Percentiles rank a stretch among this genome's conserved stretches.
phyloP scores from a whole-genome alignment of 1,140 invertebrate species.

The Cardiocondyla obscurior region DNA sequence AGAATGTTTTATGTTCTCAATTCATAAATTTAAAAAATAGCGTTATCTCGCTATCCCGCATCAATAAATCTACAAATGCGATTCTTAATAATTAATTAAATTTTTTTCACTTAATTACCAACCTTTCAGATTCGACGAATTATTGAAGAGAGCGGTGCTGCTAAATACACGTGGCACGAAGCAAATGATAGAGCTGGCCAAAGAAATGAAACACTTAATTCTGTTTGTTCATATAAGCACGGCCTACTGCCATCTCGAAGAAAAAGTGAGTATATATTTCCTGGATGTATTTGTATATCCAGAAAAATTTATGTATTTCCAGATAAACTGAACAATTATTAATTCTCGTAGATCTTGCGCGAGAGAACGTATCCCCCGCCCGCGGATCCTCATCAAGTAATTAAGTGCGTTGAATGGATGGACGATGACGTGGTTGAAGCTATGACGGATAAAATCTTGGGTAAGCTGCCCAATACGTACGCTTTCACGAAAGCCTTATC shows the following conservation, averaged over 20 bases:
- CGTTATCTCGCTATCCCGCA: too few relatives aligned
- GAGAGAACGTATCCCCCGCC: conserved; percentile 93
- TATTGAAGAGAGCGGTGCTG: conserved; percentile 89
- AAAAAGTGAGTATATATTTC: conserved; percentile 76
- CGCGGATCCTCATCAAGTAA: conserved; percentile 94
- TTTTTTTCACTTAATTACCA: not conserved
- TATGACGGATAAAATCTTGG: conserved; percentile 91
- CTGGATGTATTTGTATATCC: not conserved
- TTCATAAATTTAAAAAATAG: not conserved
- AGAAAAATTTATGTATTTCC: too few relatives aligned
- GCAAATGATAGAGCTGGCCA: conserved; percentile 89
- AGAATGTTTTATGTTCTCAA: not conserved
- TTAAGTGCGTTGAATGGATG: conserved; percentile 95
- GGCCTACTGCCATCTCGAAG: conserved; percentile 86
- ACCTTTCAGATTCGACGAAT: conserved; percentile 88
- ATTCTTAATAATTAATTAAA: not conserved
- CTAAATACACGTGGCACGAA: conserved; percentile 91
- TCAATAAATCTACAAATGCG: too few relatives aligned
- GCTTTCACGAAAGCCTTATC: conserved; percentile 96
- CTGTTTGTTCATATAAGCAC: conserved; percentile 87
- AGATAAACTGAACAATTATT: conserved; percentile 77
- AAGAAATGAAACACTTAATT: conserved; percentile 89
- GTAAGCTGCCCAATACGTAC: conserved; percentile 94
- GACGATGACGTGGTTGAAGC: conserved; percentile 90
- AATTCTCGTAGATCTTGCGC: conserved; percentile 84